Percentiles rank a stretch among this genome's conserved stretches.
Evolutionary conservation across 2,113 vertebrate species (phyloP).

Genomic region (Crotalus tigris): DNA sequence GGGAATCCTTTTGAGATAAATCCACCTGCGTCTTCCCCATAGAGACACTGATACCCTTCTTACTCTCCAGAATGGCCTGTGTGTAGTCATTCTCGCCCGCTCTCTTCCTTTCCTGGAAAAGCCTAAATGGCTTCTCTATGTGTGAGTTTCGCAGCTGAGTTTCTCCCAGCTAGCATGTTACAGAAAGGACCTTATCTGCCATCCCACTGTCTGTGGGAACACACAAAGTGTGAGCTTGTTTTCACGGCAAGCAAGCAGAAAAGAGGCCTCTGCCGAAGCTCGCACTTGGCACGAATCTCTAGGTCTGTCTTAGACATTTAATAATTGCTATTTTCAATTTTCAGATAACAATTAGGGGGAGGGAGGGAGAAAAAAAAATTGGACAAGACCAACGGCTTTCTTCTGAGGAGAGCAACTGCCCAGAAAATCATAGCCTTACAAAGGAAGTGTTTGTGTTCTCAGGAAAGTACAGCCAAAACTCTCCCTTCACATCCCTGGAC

Average conservation of each 20-base stretch:
- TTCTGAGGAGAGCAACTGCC: slow-evolving; percentile 56
- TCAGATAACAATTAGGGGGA: slow-evolving; percentile 51
- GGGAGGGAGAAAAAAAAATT: background rate
- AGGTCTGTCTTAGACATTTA: slow-evolving; percentile 29
- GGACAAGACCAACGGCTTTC: slow-evolving; percentile 54
- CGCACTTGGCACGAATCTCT: slow-evolving; percentile 29
- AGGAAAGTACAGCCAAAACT: slow-evolving; percentile 53
- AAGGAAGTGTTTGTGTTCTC: slow-evolving; percentile 57
- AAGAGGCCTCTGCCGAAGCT: slow-evolving; percentile 55
- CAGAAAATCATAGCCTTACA: slow-evolving; percentile 53
- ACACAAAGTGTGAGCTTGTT: slow-evolving; percentile 78
- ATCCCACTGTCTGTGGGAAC: slow-evolving; percentile 64
- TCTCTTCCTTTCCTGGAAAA: slow-evolving; percentile 66
- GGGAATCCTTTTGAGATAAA: background rate
- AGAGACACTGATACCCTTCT: slow-evolving; percentile 64
- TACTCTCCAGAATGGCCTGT: slow-evolving; percentile 55
- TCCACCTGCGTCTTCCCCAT: background rate
- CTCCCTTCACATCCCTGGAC: slow-evolving; percentile 27
- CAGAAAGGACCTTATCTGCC: slow-evolving; percentile 78
- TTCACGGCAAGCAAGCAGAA: slow-evolving; percentile 61
- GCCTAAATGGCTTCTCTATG: slow-evolving; percentile 79
- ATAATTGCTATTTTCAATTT: slow-evolving; percentile 59
- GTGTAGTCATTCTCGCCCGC: slow-evolving; percentile 43
- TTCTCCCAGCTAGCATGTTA: slow-evolving; percentile 57
- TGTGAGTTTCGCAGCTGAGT: slow-evolving; percentile 69